phyloP scores from a whole-genome alignment of 1,140 invertebrate genomes.

The Drosophila arizonae region DNA sequence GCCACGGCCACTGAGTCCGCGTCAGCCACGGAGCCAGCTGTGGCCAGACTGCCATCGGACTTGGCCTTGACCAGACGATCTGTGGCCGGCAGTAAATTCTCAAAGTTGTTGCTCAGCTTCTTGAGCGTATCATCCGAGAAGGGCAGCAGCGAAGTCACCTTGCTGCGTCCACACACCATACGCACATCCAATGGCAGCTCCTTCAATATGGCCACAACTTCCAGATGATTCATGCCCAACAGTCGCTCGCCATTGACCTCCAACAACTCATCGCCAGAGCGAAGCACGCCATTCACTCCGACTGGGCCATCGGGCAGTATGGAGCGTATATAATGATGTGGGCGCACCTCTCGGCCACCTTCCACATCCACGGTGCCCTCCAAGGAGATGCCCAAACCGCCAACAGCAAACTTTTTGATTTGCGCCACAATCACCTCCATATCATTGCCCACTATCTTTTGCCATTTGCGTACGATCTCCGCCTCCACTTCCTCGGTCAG shows the following conservation, averaged over 20 bases:
- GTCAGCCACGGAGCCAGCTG: slow-evolving; percentile 88
- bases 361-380: slow-evolving; percentile 98
- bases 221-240: slow-evolving; percentile 97
- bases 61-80: slow-evolving; percentile 98
- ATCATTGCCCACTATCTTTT: slow-evolving; percentile 88
- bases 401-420: slow-evolving; percentile 92
- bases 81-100: slow-evolving; percentile 89
- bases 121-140: slow-evolving; percentile 79
- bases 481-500: slow-evolving; percentile 89
- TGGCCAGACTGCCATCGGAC: slow-evolving; percentile 95
- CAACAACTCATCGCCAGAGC: slow-evolving; percentile 93
- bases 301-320: slow-evolving; percentile 97
- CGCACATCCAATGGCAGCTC: slow-evolving; percentile 96
- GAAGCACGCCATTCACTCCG: slow-evolving; percentile 91
- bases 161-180: slow-evolving; percentile 93
- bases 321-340: slow-evolving; percentile 96
- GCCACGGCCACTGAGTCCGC: slow-evolving; percentile 63
- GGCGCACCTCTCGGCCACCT: slow-evolving; percentile 94
- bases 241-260: slow-evolving; percentile 97
- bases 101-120: slow-evolving; percentile 87
- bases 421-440: slow-evolving; percentile 95
- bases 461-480: slow-evolving; percentile 92
- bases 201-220: slow-evolving; percentile 97
- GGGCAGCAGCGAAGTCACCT: slow-evolving; percentile 65
- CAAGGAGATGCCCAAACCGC: slow-evolving; percentile 96